These are phyloP conservation scores for Drosophila subquinaria DNA, from an alignment of 2,888 invertebrate genomes.

Conservation along the genomic window DNA sequence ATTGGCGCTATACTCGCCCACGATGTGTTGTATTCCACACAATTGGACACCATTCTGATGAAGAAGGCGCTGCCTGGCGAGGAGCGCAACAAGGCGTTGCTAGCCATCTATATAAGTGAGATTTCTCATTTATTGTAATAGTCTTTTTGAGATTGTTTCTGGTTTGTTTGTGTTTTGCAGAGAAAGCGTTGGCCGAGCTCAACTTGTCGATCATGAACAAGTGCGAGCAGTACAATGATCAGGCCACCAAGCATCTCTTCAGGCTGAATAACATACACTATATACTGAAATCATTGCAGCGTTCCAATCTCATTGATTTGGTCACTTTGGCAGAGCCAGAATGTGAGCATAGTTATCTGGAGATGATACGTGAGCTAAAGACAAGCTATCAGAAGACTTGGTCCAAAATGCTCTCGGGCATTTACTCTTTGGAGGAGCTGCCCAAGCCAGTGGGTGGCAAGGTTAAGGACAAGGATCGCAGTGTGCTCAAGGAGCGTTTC, in stretches of 20 bases:
- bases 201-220: conserved; percentile 95
- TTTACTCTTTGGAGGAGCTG: conserved; percentile 90
- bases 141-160: background rate
- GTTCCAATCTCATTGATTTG: conserved; percentile 93
- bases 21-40: conserved; percentile 87
- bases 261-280: conserved; percentile 98
- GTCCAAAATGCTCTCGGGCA: conserved; percentile 92
- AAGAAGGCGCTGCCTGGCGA: conserved; percentile 85
- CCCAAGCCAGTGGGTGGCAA: conserved; percentile 89
- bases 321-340: conserved; percentile 93
- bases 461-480: conserved; percentile 94
- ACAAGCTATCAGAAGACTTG: conserved; percentile 88
- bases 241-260: conserved; percentile 94
- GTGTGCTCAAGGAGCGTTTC: conserved; percentile 95
- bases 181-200: conserved; percentile 95
- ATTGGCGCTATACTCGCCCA: conserved; percentile 89
- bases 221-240: conserved; percentile 95
- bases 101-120: conserved; percentile 94
- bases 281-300: conserved; percentile 95
- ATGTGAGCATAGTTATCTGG: conserved; percentile 94
- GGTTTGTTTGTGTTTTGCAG: conserved; percentile 86
- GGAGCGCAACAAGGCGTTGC: conserved; percentile 88
- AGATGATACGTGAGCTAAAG: conserved; percentile 94
- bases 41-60: conserved; percentile 86
- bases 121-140: background rate